These are phyloP conservation scores for Colletes latitarsis DNA, from an alignment of 1,140 invertebrate genomes.

Conservation along the genomic window DNA sequence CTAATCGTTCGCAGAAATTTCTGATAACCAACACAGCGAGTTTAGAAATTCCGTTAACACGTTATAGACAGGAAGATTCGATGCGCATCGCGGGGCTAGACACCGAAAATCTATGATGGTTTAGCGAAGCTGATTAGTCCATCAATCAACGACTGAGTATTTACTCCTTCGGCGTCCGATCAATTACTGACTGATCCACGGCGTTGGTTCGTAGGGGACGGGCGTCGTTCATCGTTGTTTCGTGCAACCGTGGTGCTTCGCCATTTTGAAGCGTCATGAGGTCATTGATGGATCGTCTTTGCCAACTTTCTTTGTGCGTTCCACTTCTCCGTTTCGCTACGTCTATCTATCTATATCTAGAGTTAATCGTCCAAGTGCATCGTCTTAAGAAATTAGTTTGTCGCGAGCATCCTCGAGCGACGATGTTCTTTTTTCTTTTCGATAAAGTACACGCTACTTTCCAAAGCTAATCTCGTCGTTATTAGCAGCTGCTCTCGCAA, in stretches of 20 bases:
- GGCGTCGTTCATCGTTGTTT: constrained; percentile 57
- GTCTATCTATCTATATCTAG: constrained; percentile 40
- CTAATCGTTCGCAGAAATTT: too few species aligned
- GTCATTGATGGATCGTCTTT: constrained; percentile 63
- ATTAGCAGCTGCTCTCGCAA: neutral
- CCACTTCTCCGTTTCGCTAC: constrained; percentile 13
- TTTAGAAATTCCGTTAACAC: constrained; percentile 15
- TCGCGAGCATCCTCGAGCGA: constrained; percentile 32
- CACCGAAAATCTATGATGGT: constrained; percentile 50
- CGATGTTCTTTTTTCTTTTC: neutral
- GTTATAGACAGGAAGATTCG: constrained; percentile 47
- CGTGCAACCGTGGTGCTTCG: constrained; percentile 46
- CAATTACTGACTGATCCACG: constrained; percentile 73
- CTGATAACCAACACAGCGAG: too few species aligned
- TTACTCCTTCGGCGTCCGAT: constrained; percentile 74
- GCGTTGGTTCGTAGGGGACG: constrained; percentile 45
- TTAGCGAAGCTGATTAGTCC: constrained; percentile 73
- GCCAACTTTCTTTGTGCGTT: constrained; percentile 59
- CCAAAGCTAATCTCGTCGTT: neutral
- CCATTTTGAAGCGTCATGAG: constrained; percentile 67
- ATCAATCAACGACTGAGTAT: constrained; percentile 77
- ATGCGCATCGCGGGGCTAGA: neutral
- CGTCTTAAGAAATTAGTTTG: constrained; percentile 62
- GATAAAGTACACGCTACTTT: neutral
- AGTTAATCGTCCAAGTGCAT: constrained; percentile 63